Base-by-base conservation (phyloP, 2,888 invertebrate genomes). In the Vanessa cardui region DNA sequence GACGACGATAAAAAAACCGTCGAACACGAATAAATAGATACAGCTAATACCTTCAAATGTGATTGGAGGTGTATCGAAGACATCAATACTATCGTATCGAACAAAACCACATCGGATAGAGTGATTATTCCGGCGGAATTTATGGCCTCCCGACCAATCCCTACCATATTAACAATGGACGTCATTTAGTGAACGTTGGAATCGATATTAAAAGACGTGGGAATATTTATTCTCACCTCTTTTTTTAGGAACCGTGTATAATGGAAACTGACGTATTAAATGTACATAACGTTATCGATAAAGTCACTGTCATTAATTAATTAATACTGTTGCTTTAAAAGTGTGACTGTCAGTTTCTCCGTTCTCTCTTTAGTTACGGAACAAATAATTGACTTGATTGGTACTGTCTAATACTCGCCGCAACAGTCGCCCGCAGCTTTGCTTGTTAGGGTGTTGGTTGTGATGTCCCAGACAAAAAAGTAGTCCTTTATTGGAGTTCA, bases 71-170 rank as follows among this genome's bases (percentile, higher is more conserved):
- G 60, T 67, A 62, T 52, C 58, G 50, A 21, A 46, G 64, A 68
- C 66, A 67, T 58, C 58, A 58, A 64, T 59, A 60, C 54, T 33
- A 33, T 47, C 26, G 45, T 16, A 56, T 46, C 56, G 50, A 63
- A 64, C 46, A 68, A 49, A 73, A 72, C 58, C 63, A 65, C 60
- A 46, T 49, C 64, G 64, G 62, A 64, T 66, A 68, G 70, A 72
- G 66, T 76, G 78, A 80, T 82, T 81, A 83, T 78, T 81, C 77
- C 75, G 79, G 74, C 80, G 83, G 80, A 84, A 80, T 86, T 84
- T 83, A 87, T 83, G 76, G 71, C 74, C 75, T 77, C 76, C 78
- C 77, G 75, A 77, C 73, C 77, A 75, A 78, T 77, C 81, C 83
- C 77, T 70, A 79, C 83, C 76, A 70, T 74, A 74, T 71, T 75